A percentile compares a stretch with the other conserved stretches of the same genome.
Conservation (phyloP, 2,113 vertebrate genomes). For the Peucedramus taeniatus region DNA sequence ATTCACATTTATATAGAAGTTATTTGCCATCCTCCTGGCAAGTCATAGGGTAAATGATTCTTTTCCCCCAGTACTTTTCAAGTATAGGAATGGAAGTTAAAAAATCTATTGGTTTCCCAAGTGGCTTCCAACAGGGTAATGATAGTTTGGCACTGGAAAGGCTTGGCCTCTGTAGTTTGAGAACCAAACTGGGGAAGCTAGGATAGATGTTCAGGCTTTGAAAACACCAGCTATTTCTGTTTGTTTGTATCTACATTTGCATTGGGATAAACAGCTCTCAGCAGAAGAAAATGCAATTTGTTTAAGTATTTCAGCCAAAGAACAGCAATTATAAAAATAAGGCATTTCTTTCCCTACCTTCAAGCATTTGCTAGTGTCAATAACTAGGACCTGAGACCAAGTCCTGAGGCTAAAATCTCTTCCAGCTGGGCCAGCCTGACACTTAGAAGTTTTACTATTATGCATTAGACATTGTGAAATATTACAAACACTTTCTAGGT, state of each 20-base stretch:
- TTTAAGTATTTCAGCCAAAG: conserved; percentile 30
- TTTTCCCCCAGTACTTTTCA: background rate
- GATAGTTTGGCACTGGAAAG: background rate
- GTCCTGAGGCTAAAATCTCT: background rate
- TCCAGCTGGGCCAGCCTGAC: no score
- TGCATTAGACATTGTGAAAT: background rate
- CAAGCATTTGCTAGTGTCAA: background rate
- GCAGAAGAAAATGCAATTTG: background rate
- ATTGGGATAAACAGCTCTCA: conserved; percentile 12
- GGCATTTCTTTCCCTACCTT: background rate
- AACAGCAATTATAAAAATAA: conserved; percentile 1
- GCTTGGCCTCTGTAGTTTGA: background rate
- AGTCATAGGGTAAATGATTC: background rate
- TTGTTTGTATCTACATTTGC: conserved; percentile 19
- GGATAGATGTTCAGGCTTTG: background rate
- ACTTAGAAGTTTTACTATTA: background rate
- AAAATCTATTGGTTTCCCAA: background rate
- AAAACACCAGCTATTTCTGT: conserved; percentile 8
- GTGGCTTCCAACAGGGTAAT: background rate
- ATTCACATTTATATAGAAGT: background rate
- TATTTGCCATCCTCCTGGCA: background rate
- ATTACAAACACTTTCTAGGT: background rate
- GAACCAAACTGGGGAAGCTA: background rate
- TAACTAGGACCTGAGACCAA: background rate
- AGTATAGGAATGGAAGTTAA: background rate